phyloP scores from a whole-genome alignment of 2,888 invertebrate genomes.

The Rosalia funebris region DNA sequence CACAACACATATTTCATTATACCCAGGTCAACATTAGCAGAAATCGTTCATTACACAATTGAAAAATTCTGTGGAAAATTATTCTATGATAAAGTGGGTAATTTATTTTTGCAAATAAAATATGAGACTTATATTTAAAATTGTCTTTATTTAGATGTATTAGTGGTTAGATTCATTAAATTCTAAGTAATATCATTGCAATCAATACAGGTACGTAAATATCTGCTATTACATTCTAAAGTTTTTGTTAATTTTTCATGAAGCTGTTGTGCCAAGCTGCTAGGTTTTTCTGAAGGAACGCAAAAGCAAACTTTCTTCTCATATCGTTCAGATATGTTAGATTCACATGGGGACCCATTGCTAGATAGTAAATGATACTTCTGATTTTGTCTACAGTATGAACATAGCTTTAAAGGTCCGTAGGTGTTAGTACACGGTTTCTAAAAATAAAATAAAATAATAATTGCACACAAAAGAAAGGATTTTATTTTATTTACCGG shows the following conservation, averaged over 20 bases:
- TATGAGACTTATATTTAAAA: too few relatives aligned
- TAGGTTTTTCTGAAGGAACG: conserved; percentile 35
- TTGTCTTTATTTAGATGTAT: too few relatives aligned
- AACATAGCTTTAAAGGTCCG: conserved; percentile 28
- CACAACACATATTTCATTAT: too few relatives aligned
- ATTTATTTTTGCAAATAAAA: not conserved
- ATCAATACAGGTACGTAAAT: conserved; percentile 32
- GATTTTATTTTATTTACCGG: too few relatives aligned
- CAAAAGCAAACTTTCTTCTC: conserved; percentile 43
- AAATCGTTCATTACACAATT: not conserved
- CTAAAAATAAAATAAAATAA: conserved; percentile 10
- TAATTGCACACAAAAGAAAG: too few relatives aligned
- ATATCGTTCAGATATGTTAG: conserved; percentile 26
- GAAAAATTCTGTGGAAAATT: not conserved
- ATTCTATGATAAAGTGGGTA: not conserved
- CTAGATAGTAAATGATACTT: conserved; percentile 23
- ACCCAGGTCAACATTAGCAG: not conserved
- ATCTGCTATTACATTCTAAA: conserved; percentile 32
- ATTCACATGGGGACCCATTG: conserved; percentile 32
- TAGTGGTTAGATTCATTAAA: too few relatives aligned
- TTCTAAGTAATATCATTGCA: conserved; percentile 19
- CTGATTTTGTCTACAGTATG: conserved; percentile 34
- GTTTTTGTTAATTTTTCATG: conserved; percentile 40
- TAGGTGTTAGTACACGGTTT: conserved; percentile 11
- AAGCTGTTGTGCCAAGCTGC: conserved; percentile 40